These are phyloP conservation scores for Champsocephalus esox DNA, from an alignment of 2,797 vertebrate genomes.

Conservation along the genomic window DNA sequence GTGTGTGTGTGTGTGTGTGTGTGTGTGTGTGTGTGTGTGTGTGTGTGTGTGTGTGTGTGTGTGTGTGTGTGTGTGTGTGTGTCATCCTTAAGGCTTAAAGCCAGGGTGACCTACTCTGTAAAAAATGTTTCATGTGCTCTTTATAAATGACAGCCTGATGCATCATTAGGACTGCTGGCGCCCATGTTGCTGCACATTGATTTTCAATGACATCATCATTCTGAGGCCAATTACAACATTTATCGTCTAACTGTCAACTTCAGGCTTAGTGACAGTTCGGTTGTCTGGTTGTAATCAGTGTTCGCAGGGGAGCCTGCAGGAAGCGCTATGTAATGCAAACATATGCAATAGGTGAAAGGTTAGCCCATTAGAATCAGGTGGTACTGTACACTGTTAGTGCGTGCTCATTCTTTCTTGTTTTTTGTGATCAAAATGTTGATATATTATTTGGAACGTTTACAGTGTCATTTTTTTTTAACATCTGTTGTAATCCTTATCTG, in stretches of 20 bases:
- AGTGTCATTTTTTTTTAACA: constrained; percentile 56
- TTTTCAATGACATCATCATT: constrained; percentile 59
- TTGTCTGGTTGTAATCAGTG: constrained; percentile 57
- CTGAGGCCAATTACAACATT: constrained; percentile 43
- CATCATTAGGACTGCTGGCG: constrained; percentile 65
- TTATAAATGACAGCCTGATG: constrained; percentile 61
- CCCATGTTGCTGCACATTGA: constrained; percentile 55
- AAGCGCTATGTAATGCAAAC: constrained; percentile 23
- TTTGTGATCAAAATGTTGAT: constrained; percentile 36
- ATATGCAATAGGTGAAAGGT: constrained; percentile 59
- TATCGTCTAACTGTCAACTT: constrained; percentile 37
- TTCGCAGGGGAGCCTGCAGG: constrained; percentile 31
- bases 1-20: too few relatives aligned
- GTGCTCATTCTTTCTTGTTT: constrained; percentile 17
- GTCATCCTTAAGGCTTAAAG: constrained; percentile 27
- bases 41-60: not conserved
- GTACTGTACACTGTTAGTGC: constrained; percentile 16
- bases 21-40: too few relatives aligned
- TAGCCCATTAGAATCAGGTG: constrained; percentile 43
- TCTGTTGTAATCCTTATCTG: constrained; percentile 60
- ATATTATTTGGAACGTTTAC: constrained; percentile 29
- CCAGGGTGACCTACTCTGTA: constrained; percentile 66
- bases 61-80: constrained; percentile 13
- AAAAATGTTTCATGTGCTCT: constrained; percentile 66
- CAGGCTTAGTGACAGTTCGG: constrained; percentile 33